Evolutionary conservation across 2,113 vertebrate genomes (phyloP), one percentile per base, ranked within the genome.

Genomic region (Protobothrops flavoviridis): DNA sequence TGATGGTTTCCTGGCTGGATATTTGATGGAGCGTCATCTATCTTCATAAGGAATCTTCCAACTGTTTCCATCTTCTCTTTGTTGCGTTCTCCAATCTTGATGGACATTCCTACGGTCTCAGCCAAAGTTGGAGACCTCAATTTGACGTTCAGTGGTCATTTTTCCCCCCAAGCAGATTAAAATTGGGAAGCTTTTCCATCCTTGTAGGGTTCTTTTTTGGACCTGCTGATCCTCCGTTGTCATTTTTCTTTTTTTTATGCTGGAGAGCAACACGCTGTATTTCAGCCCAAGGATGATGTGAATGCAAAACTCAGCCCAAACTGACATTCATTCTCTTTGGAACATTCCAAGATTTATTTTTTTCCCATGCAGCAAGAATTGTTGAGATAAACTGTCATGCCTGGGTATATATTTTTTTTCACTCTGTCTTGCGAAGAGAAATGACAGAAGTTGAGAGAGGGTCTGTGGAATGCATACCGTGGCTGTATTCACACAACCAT

Each of bases 101-200:
- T 6, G 74, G 74, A 43, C 2, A 0, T 39, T 81, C 33, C 2
- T 21, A 33, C 1, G n/a, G 69, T 39, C 33, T 39, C 9, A 1
- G 74, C 17, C 33, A 1, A 81, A 9, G 17, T 39, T 43, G 74
- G 33, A 81, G 33, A 39, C 69, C 0, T 81, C 33, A 81, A 43
- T 3, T 81, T 39, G 74, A 81, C 17, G 7, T 20, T 20, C 2
- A 21, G 2, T 3, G 74, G 33, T 39, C 33, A 43, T 81, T 39
- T 20, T 39, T 8, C 21, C 15, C 52, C 23, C 33, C 74, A 39
- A 39, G 33, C 69, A 0, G 5, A 39, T 81, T 39, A 20, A 81
- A 39, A 39, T 6, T 1, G 6, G 69, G 15, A 20, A 33, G 2
- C 3, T 81, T 81, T 15, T 39, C 7, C 33, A 39, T 81, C 74